phyloP scores from a whole-genome alignment of 2,113 vertebrate genomes.

The Colaptes auratus region DNA sequence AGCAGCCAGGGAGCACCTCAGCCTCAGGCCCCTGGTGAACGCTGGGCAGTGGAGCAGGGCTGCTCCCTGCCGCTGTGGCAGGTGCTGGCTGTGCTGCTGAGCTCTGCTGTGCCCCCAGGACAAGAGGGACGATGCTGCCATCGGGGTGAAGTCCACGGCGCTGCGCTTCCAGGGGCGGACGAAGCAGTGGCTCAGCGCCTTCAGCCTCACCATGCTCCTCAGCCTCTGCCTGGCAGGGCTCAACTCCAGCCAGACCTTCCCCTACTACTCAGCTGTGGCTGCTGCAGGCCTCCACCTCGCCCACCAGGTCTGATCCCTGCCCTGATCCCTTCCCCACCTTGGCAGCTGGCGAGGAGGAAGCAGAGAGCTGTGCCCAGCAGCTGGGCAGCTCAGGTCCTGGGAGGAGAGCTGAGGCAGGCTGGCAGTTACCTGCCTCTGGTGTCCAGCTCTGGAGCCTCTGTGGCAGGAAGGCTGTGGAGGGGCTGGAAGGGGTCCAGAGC shows the following conservation, averaged over 20 bases:
- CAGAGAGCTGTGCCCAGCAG: background rate
- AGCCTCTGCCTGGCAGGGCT: constrained; percentile 82
- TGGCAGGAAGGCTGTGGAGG: too few relatives aligned
- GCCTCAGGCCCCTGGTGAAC: too few relatives aligned
- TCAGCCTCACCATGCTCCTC: constrained; percentile 85
- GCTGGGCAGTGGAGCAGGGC: too few relatives aligned
- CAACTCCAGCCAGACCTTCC: constrained; percentile 83
- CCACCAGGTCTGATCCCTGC: constrained; percentile 82
- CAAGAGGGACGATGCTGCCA: constrained; percentile 87
- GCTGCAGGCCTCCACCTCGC: constrained; percentile 79
- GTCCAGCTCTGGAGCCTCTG: too few relatives aligned
- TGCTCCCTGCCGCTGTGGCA: background rate
- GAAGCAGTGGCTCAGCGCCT: constrained; percentile 90
- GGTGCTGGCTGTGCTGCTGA: background rate
- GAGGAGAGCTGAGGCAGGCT: too few relatives aligned
- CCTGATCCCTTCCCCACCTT: background rate
- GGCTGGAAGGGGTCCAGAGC: too few relatives aligned
- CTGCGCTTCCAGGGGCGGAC: constrained; percentile 87
- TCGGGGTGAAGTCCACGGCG: constrained; percentile 93
- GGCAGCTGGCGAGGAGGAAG: background rate
- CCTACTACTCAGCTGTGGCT: constrained; percentile 84
- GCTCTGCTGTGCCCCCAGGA: constrained; percentile 77
- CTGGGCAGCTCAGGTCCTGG: background rate
- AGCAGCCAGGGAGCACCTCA: too few relatives aligned
- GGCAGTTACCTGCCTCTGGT: too few relatives aligned